These are phyloP conservation scores for Dasypus novemcinctus DNA, from an alignment of 2,113 vertebrate species.

Conservation along the genomic window DNA sequence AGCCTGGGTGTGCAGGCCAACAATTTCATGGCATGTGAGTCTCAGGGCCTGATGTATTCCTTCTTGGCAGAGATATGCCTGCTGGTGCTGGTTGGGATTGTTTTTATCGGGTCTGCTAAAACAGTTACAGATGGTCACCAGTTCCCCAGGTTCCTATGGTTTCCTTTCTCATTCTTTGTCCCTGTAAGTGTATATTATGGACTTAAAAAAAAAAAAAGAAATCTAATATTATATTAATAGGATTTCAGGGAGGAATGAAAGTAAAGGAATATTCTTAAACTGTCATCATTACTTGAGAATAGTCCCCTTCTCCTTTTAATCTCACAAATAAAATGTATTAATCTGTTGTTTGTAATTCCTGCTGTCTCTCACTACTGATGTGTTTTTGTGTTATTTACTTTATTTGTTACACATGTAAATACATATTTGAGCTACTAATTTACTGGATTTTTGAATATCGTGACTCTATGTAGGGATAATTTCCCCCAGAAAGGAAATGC, in stretches of 20 bases:
- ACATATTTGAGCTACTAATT: background rate
- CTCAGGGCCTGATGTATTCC: background rate
- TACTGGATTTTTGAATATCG: background rate
- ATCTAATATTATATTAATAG: background rate
- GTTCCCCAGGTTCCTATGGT: background rate
- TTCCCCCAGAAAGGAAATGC: background rate
- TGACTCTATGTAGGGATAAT: background rate
- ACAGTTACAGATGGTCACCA: conserved; percentile 1
- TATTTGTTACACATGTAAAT: background rate
- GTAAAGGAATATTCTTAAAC: background rate
- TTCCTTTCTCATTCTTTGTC: conserved; percentile 9
- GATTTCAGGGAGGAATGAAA: background rate
- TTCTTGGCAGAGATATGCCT: background rate
- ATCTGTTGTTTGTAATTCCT: background rate
- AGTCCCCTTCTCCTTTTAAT: background rate
- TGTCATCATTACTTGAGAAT: background rate
- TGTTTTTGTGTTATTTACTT: background rate
- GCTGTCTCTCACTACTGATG: background rate
- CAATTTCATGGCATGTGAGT: background rate
- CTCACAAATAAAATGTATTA: background rate
- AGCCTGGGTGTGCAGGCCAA: background rate
- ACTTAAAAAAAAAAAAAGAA: background rate
- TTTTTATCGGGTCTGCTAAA: background rate
- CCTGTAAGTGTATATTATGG: background rate
- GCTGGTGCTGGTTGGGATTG: background rate